Evolutionary conservation across 2,797 vertebrate species (phyloP).

Genomic region (Eutrigla gurnardus): DNA sequence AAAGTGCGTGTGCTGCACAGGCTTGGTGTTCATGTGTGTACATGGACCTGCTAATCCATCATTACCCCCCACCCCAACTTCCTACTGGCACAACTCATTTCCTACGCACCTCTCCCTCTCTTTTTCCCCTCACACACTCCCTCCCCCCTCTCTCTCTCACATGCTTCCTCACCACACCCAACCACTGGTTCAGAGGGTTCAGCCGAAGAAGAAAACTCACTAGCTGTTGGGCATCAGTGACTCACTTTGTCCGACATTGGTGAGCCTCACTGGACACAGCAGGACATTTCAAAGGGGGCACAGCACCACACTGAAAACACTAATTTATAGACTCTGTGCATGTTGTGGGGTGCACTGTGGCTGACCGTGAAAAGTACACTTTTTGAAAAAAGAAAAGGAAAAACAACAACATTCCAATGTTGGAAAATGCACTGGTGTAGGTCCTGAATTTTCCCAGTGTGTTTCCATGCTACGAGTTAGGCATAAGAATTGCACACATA

Average conservation of each 20-base stretch:
- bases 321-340: constrained; percentile 62
- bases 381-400: constrained; percentile 5
- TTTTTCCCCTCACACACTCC: constrained; percentile 37
- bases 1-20: constrained; percentile 7
- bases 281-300: constrained; percentile 63
- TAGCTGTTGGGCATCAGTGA: constrained; percentile 72
- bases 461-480: constrained; percentile 8
- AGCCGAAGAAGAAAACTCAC: constrained; percentile 64
- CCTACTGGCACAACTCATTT: constrained; percentile 71
- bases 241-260: constrained; percentile 75
- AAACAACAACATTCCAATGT: constrained; percentile 5
- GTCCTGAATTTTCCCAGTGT: constrained; percentile 23
- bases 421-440: constrained; percentile 31
- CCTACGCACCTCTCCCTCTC: constrained; percentile 49
- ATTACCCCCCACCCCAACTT: constrained; percentile 54
- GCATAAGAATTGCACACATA: constrained; percentile 8
- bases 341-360: constrained; percentile 53
- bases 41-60: constrained; percentile 65
- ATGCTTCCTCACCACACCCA: constrained; percentile 63
- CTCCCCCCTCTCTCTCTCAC: constrained; percentile 41
- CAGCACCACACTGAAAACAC: constrained; percentile 61
- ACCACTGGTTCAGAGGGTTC: constrained; percentile 72
- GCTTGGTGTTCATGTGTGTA: constrained; percentile 21
- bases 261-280: constrained; percentile 63
- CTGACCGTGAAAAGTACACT: constrained; percentile 39